These are phyloP conservation scores for Lobophora halterata DNA, from an alignment of 2,888 invertebrate species.

Conservation along the genomic window DNA sequence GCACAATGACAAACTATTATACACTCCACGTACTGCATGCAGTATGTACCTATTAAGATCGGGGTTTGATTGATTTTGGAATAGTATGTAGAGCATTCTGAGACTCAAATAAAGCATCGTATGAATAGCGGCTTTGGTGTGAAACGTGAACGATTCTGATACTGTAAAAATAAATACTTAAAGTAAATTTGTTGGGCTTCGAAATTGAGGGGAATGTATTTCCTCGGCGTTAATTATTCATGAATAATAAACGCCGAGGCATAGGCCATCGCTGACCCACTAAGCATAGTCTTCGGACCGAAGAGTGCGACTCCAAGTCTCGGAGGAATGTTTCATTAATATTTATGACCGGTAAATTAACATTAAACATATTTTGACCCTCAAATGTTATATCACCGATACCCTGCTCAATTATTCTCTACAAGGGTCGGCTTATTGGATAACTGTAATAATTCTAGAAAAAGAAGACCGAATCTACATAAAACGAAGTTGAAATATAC, in stretches of 20 bases:
- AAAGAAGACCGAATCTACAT: slow-evolving; percentile 22
- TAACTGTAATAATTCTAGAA: slow-evolving; percentile 27
- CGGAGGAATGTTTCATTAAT: slow-evolving; percentile 68
- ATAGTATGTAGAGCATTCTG: slow-evolving; percentile 13
- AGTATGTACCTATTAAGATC: slow-evolving; percentile 49
- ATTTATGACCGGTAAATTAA: slow-evolving; percentile 74
- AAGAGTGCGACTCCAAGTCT: slow-evolving; percentile 27
- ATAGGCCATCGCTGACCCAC: slow-evolving; percentile 45
- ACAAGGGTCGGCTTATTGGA: slow-evolving; percentile 40
- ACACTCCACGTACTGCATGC: too few species aligned
- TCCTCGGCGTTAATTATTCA: too few species aligned
- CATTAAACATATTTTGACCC: slow-evolving; percentile 69
- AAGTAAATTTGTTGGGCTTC: too few species aligned
- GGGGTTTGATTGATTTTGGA: slow-evolving; percentile 32
- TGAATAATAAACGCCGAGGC: slow-evolving; percentile 24
- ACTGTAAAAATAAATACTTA: too few species aligned
- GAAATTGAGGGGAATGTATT: slow-evolving; percentile 17
- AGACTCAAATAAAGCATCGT: background rate
- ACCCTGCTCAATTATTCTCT: slow-evolving; percentile 36
- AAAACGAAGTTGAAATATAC: slow-evolving; percentile 23
- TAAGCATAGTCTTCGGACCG: slow-evolving; percentile 25
- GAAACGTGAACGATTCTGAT: too few species aligned
- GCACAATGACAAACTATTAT: slow-evolving; percentile 45
- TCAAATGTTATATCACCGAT: slow-evolving; percentile 50
- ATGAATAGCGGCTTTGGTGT: background rate